Evolutionary conservation across 2,113 vertebrate genomes (phyloP), one percentile per base, ranked within the genome.

Genomic region (Neolamprologus toae): DNA sequence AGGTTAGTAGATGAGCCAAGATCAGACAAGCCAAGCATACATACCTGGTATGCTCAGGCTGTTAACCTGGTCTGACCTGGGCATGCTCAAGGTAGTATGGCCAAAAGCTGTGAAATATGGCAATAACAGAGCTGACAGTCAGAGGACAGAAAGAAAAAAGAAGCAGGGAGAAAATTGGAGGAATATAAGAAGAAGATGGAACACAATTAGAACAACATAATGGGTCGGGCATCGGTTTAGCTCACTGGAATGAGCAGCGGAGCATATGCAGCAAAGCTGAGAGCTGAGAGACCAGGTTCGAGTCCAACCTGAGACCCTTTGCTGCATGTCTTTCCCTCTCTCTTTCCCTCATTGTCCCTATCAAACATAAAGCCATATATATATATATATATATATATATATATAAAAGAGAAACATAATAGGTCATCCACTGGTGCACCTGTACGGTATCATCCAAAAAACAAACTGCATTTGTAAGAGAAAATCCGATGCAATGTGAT

Each of bases 181-280:
- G 2, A 31, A 31, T 61, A 31, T 61, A 6, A 31, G 14, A 61
- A 61, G 26, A 61, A 31, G 57, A 10, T 61, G 57, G 57, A 31
- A 6, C 26, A 61, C 57, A 31, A 61, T 31, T 61, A 17, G 57
- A 31, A 31, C 26, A 61, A 61, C 14, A 31, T 6, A 59, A 9
- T 59, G 55, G 0, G 8, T 59, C 26, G 0, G 26, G 2, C 57
- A 6, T 31, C 5, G 3, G 57, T 31, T 59, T 17, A 31, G 8
- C 57, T 59, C 57, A 59, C 57, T 61, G 57, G 57, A 31, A 3
- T 31, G 26, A 61, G 57, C 26, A 61, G 26, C 1, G 5, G 14
- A 61, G 26, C 8, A 31, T 31, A 61, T 61, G 8, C 57, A 31
- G 57, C 26, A 59, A 1, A 59, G 26, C 55, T 59, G 23, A 2